These are phyloP conservation scores for Chesias legatella DNA, from an alignment of 2,888 invertebrate species.

Conservation along the genomic window DNA sequence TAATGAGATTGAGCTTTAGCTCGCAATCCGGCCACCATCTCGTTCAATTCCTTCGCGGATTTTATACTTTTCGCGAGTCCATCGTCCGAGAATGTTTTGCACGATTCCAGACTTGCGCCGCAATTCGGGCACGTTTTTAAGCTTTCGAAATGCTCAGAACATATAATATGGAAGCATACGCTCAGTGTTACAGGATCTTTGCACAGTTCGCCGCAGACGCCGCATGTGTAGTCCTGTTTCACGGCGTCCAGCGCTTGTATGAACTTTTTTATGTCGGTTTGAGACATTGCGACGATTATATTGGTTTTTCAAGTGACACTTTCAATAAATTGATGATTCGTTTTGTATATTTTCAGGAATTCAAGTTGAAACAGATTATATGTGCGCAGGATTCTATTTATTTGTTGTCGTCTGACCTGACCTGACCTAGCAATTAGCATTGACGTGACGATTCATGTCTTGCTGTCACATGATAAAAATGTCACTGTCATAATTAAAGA, in stretches of 20 bases:
- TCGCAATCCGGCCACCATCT: slow-evolving; percentile 42
- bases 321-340: too few species aligned
- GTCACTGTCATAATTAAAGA: too few species aligned
- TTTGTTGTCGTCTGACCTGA: too few species aligned
- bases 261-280: slow-evolving; percentile 33
- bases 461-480: too few species aligned
- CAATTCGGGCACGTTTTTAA: slow-evolving; percentile 58
- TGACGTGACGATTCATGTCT: too few species aligned
- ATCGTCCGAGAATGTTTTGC: slow-evolving; percentile 45
- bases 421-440: too few species aligned
- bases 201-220: slow-evolving; percentile 55
- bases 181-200: slow-evolving; percentile 62
- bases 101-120: slow-evolving; percentile 43
- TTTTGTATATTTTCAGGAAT: too few species aligned
- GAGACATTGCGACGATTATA: too few species aligned
- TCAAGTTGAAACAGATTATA: too few species aligned
- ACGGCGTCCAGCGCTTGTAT: slow-evolving; percentile 57
- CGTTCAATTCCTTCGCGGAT: slow-evolving; percentile 46
- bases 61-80: slow-evolving; percentile 45
- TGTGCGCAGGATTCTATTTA: too few species aligned
- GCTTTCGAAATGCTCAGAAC: slow-evolving; percentile 51
- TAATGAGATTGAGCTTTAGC: slow-evolving; percentile 10
- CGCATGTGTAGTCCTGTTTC: slow-evolving; percentile 57
- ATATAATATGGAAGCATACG: slow-evolving; percentile 66
- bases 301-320: too few species aligned